Conservation (phyloP, 2,888 invertebrate species). For the Ormyrus rosae region DNA sequence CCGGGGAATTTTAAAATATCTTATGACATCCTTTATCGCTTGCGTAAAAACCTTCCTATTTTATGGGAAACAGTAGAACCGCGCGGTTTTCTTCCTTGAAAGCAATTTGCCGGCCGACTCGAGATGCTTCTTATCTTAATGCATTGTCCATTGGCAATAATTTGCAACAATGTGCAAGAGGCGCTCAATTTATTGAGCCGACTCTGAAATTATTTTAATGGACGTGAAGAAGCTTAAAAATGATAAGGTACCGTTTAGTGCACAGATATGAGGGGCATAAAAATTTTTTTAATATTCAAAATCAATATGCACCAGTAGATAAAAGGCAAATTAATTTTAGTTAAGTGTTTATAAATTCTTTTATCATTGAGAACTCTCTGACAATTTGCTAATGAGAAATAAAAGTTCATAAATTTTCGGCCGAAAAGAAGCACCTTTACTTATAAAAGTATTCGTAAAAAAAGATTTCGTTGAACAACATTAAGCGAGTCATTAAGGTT, state of each 20-base stretch:
- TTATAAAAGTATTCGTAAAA: too few relatives aligned
- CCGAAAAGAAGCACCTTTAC: too few relatives aligned
- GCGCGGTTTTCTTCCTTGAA: constrained; percentile 17
- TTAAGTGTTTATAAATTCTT: too few relatives aligned
- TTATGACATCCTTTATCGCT: constrained; percentile 46
- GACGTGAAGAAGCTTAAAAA: background rate
- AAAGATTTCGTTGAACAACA: too few relatives aligned
- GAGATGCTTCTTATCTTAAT: constrained; percentile 40
- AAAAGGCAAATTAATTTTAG: too few relatives aligned
- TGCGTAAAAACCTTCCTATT: constrained; percentile 48
- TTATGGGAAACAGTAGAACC: constrained; percentile 36
- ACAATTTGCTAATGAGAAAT: too few relatives aligned
- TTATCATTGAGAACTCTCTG: too few relatives aligned
- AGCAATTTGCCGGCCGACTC: constrained; percentile 23
- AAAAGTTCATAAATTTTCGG: too few relatives aligned
- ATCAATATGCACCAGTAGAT: too few relatives aligned
- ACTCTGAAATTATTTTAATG: constrained; percentile 34
- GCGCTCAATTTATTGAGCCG: constrained; percentile 8
- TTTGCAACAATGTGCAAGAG: constrained; percentile 29
- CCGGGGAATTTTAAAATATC: constrained; percentile 41
- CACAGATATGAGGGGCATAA: too few relatives aligned
- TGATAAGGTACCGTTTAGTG: background rate
- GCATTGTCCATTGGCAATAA: constrained; percentile 30
- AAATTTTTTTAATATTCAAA: too few relatives aligned
- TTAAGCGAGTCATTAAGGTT: too few relatives aligned